Conservation (phyloP, 2,888 invertebrate genomes). For the Patella depressa region DNA sequence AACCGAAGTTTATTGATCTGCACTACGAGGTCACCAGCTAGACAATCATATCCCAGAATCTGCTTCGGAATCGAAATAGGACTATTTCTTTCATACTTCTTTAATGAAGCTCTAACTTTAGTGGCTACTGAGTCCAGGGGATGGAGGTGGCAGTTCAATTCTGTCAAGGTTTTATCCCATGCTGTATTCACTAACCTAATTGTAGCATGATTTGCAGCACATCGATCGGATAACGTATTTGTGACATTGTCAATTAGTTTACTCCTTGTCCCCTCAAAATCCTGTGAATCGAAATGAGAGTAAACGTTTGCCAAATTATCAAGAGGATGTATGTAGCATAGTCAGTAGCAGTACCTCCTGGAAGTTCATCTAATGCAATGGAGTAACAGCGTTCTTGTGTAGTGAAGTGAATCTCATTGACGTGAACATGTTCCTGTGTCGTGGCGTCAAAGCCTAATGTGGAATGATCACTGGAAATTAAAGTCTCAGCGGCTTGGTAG, state of each 20-base stretch:
- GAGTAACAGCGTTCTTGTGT: conserved; percentile 20
- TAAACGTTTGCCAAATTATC: conserved; percentile 28
- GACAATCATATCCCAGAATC: conserved; percentile 33
- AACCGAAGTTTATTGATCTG: conserved; percentile 35
- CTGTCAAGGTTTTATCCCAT: conserved; percentile 32
- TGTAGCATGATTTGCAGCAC: conserved; percentile 21
- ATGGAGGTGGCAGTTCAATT: conserved; percentile 35
- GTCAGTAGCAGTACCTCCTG: conserved; percentile 37
- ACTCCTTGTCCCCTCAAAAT: conserved; percentile 13
- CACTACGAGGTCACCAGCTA: conserved; percentile 34
- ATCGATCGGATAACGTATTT: conserved; percentile 25
- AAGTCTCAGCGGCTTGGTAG: background rate
- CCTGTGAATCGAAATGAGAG: conserved; percentile 6
- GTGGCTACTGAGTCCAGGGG: conserved; percentile 29
- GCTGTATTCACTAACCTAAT: conserved; percentile 6
- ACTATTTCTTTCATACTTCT: conserved; percentile 18
- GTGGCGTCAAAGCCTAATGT: conserved; percentile 37
- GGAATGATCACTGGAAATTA: conserved; percentile 1
- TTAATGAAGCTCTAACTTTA: too few species aligned
- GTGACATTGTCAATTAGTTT: conserved; percentile 28
- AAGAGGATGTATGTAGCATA: conserved; percentile 30
- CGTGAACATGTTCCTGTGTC: conserved; percentile 35
- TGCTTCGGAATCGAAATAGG: conserved; percentile 17
- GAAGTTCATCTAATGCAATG: conserved; percentile 32
- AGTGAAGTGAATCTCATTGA: conserved; percentile 35